Conservation (phyloP, 2,113 vertebrate species). For the Eudyptes chrysolophus region DNA sequence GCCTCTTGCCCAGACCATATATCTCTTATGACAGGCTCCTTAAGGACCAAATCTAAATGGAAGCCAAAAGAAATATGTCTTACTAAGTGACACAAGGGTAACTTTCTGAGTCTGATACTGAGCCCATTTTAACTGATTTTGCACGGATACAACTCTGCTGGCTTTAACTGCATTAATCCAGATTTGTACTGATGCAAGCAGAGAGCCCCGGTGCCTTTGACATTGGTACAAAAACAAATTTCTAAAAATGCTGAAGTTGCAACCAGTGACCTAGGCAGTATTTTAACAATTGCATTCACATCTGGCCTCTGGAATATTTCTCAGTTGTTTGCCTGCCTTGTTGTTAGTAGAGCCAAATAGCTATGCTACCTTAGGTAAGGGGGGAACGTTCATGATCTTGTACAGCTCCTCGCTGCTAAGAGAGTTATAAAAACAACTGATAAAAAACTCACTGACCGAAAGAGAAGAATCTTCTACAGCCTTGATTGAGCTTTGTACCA, state of each 20-base stretch:
- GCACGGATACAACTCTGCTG: neutral
- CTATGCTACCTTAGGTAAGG: neutral
- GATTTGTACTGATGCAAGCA: constrained; percentile 41
- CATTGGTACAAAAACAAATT: constrained; percentile 26
- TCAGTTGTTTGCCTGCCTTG: constrained; percentile 1
- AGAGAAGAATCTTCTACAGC: neutral
- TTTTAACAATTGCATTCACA: constrained; percentile 48
- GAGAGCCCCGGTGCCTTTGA: constrained; percentile 22
- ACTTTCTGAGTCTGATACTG: neutral
- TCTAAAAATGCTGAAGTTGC: constrained; percentile 35
- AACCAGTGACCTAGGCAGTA: neutral
- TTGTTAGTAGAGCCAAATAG: neutral
- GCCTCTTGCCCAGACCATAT: constrained; percentile 54
- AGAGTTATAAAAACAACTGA: neutral
- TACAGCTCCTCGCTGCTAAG: neutral
- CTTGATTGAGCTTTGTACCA: neutral
- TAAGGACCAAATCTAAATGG: constrained; percentile 54
- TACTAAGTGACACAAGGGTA: constrained; percentile 31
- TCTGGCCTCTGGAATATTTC: constrained; percentile 46
- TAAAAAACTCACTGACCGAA: neutral
- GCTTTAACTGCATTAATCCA: constrained; percentile 31
- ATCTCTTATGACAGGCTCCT: constrained; percentile 59
- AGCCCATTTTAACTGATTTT: constrained; percentile 33
- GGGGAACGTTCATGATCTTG: neutral
- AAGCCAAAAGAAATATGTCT: constrained; percentile 62